Base-by-base conservation (phyloP, 2,113 vertebrate genomes). In the Neoarius graeffei region DNA sequence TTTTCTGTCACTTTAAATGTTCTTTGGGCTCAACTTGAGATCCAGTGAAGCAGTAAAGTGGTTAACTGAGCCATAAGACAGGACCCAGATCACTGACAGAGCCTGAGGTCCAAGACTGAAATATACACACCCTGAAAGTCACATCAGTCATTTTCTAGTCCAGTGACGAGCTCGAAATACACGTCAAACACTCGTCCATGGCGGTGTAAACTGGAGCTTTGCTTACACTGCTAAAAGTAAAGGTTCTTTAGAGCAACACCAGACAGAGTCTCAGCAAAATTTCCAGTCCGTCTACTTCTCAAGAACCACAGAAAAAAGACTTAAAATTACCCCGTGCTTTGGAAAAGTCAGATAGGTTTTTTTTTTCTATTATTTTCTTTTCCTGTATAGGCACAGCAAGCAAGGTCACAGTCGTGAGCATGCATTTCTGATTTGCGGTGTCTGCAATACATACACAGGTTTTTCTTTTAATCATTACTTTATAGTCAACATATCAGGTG, bases 101-200 rank as follows among this genome's bases (percentile, higher is more conserved):
- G 85, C 54, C 48, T 56, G 60, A 84, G 67, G 85, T 89, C 85
- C 83, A 86, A 91, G 89, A 89, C 25, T 64, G 80, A 89, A 92
- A 89, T 74, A 84, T 73, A 88, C 83, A 87, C 90, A 83, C 67
- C 85, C 84, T 64, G 19, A 88, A 82, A 57, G 62, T 59, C 59
- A 87, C 50, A 85, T 80, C 23, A 79, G 42, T 35, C 17, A 73
- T 91, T 91, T 92, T 88, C 86, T 87, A 50, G 35, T 88, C 57
- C 84, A 42, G 67, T 56, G 56, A 67, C 74, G 74, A 86, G 30
- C 14, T 76, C 60, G 27, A 85, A 92, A 88, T 84, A 66, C 83
- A 81, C 73, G 59, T 69, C 83, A 50, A 74, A 87, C 50, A 42
- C 87, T 76, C 23, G 83, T 87, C 62, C 80, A 67, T 48, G 30